Evolutionary conservation across 2,888 invertebrate genomes (phyloP).

Genomic region (Melanostoma mellinum): DNA sequence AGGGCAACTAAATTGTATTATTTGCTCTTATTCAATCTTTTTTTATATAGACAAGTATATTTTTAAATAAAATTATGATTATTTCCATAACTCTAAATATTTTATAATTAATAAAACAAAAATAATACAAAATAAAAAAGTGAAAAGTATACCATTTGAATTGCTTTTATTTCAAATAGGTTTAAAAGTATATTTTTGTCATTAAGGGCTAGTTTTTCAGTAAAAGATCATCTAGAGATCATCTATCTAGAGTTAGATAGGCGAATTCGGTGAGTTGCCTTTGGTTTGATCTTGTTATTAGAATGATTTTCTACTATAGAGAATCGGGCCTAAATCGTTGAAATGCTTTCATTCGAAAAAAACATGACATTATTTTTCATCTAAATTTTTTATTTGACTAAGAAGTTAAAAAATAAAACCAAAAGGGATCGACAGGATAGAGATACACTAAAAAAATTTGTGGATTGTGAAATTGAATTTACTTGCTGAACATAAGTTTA

Average conservation of each 20-base stretch:
- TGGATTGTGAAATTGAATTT: slow-evolving; percentile 39
- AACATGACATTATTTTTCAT: too few species aligned
- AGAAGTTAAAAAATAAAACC: slow-evolving; percentile 2
- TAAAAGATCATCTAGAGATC: too few species aligned
- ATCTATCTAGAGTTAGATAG: too few species aligned
- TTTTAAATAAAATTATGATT: slow-evolving; percentile 50
- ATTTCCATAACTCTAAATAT: slow-evolving; percentile 44
- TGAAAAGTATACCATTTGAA: slow-evolving; percentile 22
- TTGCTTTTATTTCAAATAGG: neutral
- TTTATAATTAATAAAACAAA: slow-evolving; percentile 10
- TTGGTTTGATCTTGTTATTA: too few species aligned
- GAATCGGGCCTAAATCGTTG: too few species aligned
- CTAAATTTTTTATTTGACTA: neutral
- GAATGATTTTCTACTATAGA: too few species aligned
- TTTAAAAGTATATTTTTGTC: too few species aligned
- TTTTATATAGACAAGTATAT: slow-evolving; percentile 54
- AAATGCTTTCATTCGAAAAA: too few species aligned
- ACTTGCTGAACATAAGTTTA: slow-evolving; percentile 5
- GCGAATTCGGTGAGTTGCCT: too few species aligned
- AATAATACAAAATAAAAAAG: slow-evolving; percentile 16
- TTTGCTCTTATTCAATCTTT: slow-evolving; percentile 63
- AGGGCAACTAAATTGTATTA: slow-evolving; percentile 47
- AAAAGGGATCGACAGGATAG: slow-evolving; percentile 62
- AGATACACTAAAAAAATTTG: slow-evolving; percentile 44
- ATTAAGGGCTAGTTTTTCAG: too few species aligned